Percentiles rank a stretch among this genome's conserved stretches.
Evolutionary conservation across 2,113 vertebrate species (phyloP).

Genomic region (Cephalopterus ornatus): DNA sequence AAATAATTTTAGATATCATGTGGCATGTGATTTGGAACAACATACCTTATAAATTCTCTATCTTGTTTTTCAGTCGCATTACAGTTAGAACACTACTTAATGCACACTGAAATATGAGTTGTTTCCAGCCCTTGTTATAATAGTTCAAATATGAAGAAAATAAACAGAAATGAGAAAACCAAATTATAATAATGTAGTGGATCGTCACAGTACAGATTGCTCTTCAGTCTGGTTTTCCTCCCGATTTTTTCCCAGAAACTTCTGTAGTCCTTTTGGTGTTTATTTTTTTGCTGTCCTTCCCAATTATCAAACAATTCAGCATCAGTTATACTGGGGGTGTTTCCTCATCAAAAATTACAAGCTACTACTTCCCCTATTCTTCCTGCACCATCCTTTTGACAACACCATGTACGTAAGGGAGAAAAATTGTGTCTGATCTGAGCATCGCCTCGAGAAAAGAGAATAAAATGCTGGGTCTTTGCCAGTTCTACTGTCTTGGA

Average conservation of each 20-base stretch:
- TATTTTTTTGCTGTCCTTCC: neutral
- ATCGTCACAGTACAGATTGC: neutral
- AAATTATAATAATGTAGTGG: neutral
- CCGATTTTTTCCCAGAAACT: neutral
- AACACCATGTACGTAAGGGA: neutral
- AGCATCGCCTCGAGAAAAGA: neutral
- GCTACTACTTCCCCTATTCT: neutral
- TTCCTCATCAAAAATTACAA: neutral
- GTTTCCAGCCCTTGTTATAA: neutral
- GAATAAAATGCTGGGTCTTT: neutral
- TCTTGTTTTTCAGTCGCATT: neutral
- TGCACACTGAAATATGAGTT: neutral
- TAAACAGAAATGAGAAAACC: neutral
- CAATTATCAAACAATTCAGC: neutral
- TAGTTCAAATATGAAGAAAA: neutral
- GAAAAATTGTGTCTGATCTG: neutral
- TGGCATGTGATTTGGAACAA: neutral
- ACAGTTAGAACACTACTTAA: neutral
- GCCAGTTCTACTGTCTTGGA: conserved; percentile 58
- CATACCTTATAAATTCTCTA: neutral
- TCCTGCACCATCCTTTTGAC: neutral
- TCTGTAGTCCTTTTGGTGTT: neutral
- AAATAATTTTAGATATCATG: neutral
- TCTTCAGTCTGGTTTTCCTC: neutral
- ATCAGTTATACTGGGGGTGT: neutral